These are phyloP conservation scores for Numenius phaeopus DNA, from an alignment of 2,797 vertebrate genomes.

Conservation along the genomic window DNA sequence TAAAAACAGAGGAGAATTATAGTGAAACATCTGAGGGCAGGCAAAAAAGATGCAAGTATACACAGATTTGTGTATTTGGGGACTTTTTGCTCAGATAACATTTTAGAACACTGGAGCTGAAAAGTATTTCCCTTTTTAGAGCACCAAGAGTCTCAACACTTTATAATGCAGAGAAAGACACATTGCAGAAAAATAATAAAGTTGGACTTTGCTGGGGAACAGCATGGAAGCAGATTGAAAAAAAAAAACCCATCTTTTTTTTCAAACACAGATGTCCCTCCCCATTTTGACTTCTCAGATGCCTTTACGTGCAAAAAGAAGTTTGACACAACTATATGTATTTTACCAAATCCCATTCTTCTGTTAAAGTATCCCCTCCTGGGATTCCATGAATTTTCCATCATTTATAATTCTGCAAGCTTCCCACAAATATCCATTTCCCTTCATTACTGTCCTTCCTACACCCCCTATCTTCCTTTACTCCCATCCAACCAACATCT, in stretches of 20 bases:
- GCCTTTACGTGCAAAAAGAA: not conserved
- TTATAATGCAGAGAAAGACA: not conserved
- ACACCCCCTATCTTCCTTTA: not conserved
- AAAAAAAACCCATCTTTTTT: not conserved
- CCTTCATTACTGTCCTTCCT: not conserved
- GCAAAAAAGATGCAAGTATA: not conserved
- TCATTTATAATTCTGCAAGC: not conserved
- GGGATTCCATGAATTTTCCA: not conserved
- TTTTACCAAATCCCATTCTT: not conserved
- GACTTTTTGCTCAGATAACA: not conserved
- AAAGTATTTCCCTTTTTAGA: not conserved
- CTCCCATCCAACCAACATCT: not conserved
- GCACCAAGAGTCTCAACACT: not conserved
- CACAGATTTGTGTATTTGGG: not conserved
- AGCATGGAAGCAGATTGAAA: rapidly evolving
- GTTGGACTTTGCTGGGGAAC: not conserved
- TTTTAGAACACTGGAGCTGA: not conserved
- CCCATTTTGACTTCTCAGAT: not conserved
- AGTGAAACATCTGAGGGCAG: not conserved
- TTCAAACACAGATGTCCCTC: not conserved
- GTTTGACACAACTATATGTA: not conserved
- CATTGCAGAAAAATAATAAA: not conserved
- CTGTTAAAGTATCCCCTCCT: not conserved
- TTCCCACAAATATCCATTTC: not conserved
- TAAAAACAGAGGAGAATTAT: not conserved